Percentiles rank a stretch among this genome's conserved stretches.
Conservation (phyloP, 2,888 invertebrate genomes). For the Nemurella pictetii region DNA sequence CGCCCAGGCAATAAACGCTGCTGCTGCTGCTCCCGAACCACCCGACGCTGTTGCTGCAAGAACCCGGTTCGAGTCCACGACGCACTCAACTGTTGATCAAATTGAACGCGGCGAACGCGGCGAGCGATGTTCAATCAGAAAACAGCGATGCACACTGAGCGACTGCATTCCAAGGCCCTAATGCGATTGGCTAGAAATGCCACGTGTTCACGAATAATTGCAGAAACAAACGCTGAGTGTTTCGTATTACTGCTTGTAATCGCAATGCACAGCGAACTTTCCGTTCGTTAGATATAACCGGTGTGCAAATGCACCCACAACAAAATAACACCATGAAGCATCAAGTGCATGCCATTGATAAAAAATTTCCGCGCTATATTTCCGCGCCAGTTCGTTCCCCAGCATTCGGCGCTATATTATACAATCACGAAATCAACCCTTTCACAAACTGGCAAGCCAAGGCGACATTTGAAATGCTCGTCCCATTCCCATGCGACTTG, state of each 20-base stretch:
- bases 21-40: background rate
- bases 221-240: background rate
- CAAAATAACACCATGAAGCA: no score
- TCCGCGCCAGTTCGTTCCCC: no score
- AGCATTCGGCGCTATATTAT: no score
- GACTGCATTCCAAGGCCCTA: background rate
- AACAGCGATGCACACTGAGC: background rate
- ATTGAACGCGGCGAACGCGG: background rate
- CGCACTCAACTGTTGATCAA: background rate
- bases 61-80: background rate
- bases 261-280: no score
- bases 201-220: background rate
- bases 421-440: background rate
- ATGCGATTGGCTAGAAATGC: background rate
- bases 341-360: no score
- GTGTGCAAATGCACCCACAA: no score
- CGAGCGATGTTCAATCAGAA: background rate
- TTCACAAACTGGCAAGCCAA: background rate
- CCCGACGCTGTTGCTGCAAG: no score
- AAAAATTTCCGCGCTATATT: no score
- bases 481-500: background rate
- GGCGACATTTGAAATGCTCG: background rate
- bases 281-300: no score
- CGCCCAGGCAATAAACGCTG: background rate
- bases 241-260: no score